phyloP scores from a whole-genome alignment of 2,888 invertebrate genomes.

The Gandaritis pyraliata region DNA sequence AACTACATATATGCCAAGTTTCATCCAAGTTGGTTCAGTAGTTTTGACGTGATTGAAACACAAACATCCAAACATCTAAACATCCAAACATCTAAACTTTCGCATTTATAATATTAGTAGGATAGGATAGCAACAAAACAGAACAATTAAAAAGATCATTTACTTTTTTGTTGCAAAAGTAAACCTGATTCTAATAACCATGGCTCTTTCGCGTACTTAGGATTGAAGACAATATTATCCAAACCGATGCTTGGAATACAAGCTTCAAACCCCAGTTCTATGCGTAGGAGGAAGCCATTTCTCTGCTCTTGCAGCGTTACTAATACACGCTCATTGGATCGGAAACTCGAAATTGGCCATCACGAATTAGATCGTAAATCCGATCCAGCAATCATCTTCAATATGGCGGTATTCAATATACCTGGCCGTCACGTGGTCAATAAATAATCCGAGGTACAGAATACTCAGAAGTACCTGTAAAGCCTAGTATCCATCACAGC shows the following conservation, averaged over 20 bases:
- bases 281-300: not conserved
- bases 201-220: no score
- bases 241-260: not conserved
- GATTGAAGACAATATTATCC: no score
- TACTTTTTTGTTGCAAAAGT: no score
- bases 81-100: no score
- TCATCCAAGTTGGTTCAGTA: no score
- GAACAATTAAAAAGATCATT: no score
- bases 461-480: slow-evolving; percentile 1
- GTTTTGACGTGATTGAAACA: no score
- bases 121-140: no score
- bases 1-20: no score
- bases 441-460: slow-evolving; percentile 23
- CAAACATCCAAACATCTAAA: no score
- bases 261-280: not conserved
- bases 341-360: slow-evolving; percentile 29
- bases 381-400: slow-evolving; percentile 34
- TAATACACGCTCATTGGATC: slow-evolving; percentile 24
- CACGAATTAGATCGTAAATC: slow-evolving; percentile 37
- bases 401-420: slow-evolving; percentile 37
- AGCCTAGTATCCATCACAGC: not conserved
- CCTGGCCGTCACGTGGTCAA: slow-evolving; percentile 28
- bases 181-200: no score
- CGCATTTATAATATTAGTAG: no score
- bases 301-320: slow-evolving; percentile 23